Conservation (phyloP, 2,888 invertebrate species). For the Cyrtodaria siliqua region DNA sequence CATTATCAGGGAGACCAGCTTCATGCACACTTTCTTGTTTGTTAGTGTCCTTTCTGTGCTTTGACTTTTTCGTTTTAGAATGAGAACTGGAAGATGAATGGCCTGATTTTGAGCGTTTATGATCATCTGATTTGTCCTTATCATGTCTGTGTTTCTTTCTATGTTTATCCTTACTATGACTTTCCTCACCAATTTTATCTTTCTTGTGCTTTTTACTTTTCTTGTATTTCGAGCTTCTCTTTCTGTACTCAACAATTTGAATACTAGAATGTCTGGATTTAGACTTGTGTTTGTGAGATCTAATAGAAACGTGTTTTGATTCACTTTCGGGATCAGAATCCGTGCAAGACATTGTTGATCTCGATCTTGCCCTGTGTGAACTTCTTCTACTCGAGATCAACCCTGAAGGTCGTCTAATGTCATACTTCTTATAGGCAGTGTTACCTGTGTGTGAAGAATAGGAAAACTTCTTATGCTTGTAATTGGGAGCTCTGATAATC, state of each 20-base stretch:
- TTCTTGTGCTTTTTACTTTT: conserved; percentile 65
- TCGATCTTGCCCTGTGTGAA: neutral
- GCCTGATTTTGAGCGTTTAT: conserved; percentile 2
- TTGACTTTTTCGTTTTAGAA: conserved; percentile 55
- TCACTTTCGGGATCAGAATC: conserved; percentile 37
- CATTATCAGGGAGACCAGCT: too few species aligned
- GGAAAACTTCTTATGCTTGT: conserved; percentile 51
- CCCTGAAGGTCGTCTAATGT: neutral
- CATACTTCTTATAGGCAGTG: neutral
- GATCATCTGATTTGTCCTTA: conserved; percentile 9
- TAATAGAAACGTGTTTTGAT: conserved; percentile 44
- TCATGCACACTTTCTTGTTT: too few species aligned
- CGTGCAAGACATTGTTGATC: conserved; percentile 9
- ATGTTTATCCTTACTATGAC: conserved; percentile 32
- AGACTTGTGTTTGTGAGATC: conserved; percentile 40
- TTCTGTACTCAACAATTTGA: conserved; percentile 64
- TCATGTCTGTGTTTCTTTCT: conserved; percentile 7
- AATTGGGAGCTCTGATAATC: conserved; percentile 7
- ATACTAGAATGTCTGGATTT: conserved; percentile 57
- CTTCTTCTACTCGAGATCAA: neutral
- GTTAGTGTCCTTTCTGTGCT: conserved; percentile 44
- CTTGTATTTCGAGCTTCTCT: conserved; percentile 64
- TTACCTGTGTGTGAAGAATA: conserved; percentile 22
- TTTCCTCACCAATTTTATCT: conserved; percentile 59
- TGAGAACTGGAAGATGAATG: conserved; percentile 18